Conservation (phyloP, 2,797 vertebrate species). For the Tiaroga cobitis region DNA sequence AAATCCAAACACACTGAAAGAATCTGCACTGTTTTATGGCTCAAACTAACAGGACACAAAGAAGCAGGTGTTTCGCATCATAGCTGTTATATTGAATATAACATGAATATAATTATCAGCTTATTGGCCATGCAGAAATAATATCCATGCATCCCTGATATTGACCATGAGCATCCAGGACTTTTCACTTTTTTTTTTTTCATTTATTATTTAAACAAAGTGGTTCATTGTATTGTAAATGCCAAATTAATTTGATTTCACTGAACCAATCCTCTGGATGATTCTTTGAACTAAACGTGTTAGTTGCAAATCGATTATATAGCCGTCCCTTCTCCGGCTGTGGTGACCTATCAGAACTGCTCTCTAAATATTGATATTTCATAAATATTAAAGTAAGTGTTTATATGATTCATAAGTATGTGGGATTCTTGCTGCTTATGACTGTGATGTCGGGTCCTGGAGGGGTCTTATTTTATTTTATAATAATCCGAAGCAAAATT, state of each 20-base stretch:
- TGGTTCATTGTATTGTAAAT: not conserved
- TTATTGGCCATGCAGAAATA: not conserved
- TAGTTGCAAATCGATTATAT: constrained; percentile 35
- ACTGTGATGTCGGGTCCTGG: constrained; percentile 28
- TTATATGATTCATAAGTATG: constrained; percentile 37
- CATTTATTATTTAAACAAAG: constrained; percentile 16
- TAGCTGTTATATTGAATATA: not conserved
- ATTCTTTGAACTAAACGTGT: constrained; percentile 10
- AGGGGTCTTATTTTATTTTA: constrained; percentile 42
- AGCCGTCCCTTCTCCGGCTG: not conserved
- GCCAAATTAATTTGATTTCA: constrained; percentile 2
- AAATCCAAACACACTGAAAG: not conserved
- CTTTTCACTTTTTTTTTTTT: not conserved
- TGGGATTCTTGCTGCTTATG: constrained; percentile 34
- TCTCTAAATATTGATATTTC: constrained; percentile 51
- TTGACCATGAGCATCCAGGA: not conserved
- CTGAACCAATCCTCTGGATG: not conserved
- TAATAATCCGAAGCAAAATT: constrained; percentile 60
- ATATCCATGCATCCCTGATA: not conserved
- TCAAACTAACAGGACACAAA: not conserved
- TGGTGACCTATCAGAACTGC: constrained; percentile 16
- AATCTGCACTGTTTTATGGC: not conserved
- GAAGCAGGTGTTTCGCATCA: not conserved
- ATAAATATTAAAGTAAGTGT: constrained; percentile 53
- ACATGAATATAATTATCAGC: not conserved